Base-by-base conservation (phyloP, 1,140 invertebrate species). In the Papilio xuthus region DNA sequence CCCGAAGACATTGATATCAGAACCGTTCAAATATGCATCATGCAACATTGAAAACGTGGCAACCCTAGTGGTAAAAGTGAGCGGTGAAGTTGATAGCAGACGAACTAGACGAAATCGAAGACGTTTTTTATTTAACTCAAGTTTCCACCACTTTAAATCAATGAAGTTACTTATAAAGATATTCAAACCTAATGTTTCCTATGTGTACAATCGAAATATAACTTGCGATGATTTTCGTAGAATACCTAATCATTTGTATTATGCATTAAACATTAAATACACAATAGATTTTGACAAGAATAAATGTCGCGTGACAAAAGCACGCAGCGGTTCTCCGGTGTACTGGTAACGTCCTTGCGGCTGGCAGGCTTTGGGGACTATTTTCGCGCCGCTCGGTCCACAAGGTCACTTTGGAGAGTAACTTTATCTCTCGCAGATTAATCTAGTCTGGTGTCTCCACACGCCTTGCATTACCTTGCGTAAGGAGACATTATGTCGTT, bases 301-400 rank as follows among this genome's bases (percentile, higher is more conserved):
- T 63, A 63, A 63, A 63, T 63, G n/a, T 56, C n/a, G 53, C n/a
- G n/a, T 56, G 23, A 63, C 56, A 63, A 56, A 56, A 56, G 53
- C 53, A 56, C 53, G n/a, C 20, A 63, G 56, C 56, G 56, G 23
- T 63, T 12, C 23, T 12, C 20, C 23, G 20, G 23, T 15, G 12
- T 63, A 23, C 4, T 28, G 47, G 18, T 50, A 50, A n/a, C n/a
- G n/a, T 13, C 20, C 28, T 60, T 10, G 56, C 23, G 56, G 10
- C 23, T 18, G 18, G 50, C 56, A 63, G 56, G 56, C 56, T 63
- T 63, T 13, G 56, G 56, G 23, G 23, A 10, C 56, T 63, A 63
- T 63, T 26, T 63, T 63, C 56, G 23, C 56, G 26, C 15, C 56
- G 18, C 56, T 63, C 56, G 56, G 20, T 23, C 23, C 23, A 1